Evolutionary conservation across 2,888 invertebrate genomes (phyloP).

Genomic region (Mesoligia furuncula): DNA sequence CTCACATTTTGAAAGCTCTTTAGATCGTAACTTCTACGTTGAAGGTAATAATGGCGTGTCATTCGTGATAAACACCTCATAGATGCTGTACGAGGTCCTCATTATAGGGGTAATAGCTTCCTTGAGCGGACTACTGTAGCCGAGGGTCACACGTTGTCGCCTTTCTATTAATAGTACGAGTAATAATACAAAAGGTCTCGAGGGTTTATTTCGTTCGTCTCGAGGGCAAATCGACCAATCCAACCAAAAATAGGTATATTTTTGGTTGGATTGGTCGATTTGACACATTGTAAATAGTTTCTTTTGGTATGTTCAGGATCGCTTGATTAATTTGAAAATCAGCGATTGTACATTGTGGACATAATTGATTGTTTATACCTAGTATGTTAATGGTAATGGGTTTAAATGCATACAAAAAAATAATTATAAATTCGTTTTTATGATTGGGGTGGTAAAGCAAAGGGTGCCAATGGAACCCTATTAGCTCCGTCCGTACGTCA

Average conservation of each 20-base stretch:
- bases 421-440: too few species aligned
- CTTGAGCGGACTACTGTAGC: constrained; percentile 13
- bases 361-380: not conserved
- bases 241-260: too few species aligned
- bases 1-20: not conserved
- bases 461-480: too few species aligned
- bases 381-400: not conserved
- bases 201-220: too few species aligned
- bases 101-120: constrained; percentile 33
- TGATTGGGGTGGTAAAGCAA: too few species aligned
- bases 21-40: not conserved
- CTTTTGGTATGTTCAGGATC: not conserved
- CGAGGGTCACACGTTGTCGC: constrained; percentile 5
- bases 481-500: too few species aligned
- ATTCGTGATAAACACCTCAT: constrained; percentile 19
- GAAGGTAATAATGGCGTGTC: constrained; percentile 9
- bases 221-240: too few species aligned
- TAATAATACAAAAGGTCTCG: not conserved
- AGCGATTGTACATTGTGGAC: not conserved
- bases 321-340: not conserved
- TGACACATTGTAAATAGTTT: not conserved
- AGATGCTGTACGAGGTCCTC: not conserved
- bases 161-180: constrained; percentile 9
- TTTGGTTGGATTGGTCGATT: not conserved
- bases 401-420: not conserved